Conservation (phyloP, 2,888 invertebrate genomes). For the Drosophila fungiperda region DNA sequence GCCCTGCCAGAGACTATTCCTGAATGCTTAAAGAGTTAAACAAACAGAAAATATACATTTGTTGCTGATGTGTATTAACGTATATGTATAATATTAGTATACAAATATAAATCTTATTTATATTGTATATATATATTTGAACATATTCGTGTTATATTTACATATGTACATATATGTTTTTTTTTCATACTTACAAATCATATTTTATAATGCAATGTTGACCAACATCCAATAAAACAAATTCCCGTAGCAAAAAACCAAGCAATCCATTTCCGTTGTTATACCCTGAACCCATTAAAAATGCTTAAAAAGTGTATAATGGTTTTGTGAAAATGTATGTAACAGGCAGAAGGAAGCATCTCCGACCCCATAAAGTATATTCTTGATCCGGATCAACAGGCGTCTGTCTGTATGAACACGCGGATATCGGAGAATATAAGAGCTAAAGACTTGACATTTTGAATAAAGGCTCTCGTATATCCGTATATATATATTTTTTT, state of each 20-base stretch:
- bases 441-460: no score
- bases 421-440: no score
- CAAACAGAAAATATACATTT: neutral
- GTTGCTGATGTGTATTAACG: neutral
- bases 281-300: no score
- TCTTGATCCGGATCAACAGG: neutral
- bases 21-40: neutral
- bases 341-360: neutral
- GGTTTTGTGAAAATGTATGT: neutral
- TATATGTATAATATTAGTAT: no score
- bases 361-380: neutral
- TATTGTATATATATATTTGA: neutral
- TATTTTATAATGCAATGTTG: neutral
- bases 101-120: neutral
- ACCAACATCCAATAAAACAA: neutral
- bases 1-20: neutral
- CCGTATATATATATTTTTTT: no score
- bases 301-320: no score
- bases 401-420: no score
- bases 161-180: neutral
- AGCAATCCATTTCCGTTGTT: neutral
- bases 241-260: neutral
- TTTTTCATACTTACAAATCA: neutral
- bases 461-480: no score
- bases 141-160: neutral